phyloP scores from a whole-genome alignment of 2,797 vertebrate genomes.

The Picus viridis region DNA sequence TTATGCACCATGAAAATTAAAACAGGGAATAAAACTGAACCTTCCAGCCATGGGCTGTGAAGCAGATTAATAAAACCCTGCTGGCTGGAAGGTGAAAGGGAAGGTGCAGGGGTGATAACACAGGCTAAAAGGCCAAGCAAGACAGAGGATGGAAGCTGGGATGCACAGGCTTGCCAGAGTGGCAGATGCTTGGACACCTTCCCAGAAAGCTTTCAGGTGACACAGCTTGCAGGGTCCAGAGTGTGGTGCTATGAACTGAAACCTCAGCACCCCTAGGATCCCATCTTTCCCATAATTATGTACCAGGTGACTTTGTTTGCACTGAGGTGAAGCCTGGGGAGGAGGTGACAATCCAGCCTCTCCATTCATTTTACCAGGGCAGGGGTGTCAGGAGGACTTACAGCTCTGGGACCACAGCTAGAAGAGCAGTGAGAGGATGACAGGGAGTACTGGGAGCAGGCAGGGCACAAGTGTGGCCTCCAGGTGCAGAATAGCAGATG shows the following conservation, averaged over 20 bases:
- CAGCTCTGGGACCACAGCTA: not conserved
- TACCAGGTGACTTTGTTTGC: not conserved
- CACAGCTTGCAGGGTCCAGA: not conserved
- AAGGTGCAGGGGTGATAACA: not conserved
- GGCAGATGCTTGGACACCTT: not conserved
- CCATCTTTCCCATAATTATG: not conserved
- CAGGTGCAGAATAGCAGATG: not conserved
- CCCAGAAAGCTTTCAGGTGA: not conserved
- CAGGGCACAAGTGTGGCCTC: not conserved
- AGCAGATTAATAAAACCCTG: constrained; percentile 60
- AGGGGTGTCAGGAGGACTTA: not conserved
- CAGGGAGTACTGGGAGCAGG: not conserved
- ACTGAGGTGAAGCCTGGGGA: not conserved
- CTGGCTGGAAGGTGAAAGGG: constrained; percentile 9
- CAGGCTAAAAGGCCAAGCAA: not conserved
- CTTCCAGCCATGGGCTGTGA: constrained; percentile 28
- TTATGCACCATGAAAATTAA: constrained; percentile 73
- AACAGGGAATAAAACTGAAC: constrained; percentile 61
- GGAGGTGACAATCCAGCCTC: not conserved
- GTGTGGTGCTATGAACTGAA: fast-evolving
- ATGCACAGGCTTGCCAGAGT: not conserved
- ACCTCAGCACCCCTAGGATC: not conserved
- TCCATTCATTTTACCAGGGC: not conserved
- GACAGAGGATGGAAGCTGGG: not conserved
- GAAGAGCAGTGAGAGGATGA: not conserved